Evolutionary conservation across 2,888 invertebrate species (phyloP), one percentile per base, ranked within the genome.

Genomic region (Platynereis dumerilii): DNA sequence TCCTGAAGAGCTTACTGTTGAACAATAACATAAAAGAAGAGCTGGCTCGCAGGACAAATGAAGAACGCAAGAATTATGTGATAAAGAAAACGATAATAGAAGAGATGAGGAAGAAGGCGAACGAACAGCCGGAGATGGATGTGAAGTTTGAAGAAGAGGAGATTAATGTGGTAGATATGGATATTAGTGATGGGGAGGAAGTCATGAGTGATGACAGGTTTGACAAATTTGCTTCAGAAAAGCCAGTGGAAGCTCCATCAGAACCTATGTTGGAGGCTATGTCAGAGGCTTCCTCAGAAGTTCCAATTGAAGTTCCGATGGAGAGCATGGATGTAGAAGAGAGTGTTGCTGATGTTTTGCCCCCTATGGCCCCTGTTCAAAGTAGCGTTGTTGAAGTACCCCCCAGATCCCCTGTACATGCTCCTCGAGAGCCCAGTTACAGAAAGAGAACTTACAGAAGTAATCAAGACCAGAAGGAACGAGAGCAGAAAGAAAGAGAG

Each of bases 1-100:
- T 65, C 24, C 58, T 68, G 20, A 68, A 68, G 34, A 52, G 56
- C 29, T 34, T 68, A 52, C 28, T 68, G 24, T 53, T 65, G n/a
- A 61, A 61, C n/a, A 55, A 61, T 20, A 61, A 62, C 44, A 28
- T 59, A 27, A 34, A 24, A 17, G 60, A 60, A 7, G 62, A 65
- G 52, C 17, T 52, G 2, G 58, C 44, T 27, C 12, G 15, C 2
- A 54, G 64, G 39, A 45, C 58, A 2, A 39, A 28, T 2, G 58
- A 45, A 3, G 58, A 67, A 26, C 27, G 60, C 1, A 52, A 34
- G 34, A 34, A 34, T 34, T 34, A 34, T 12, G 34, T 34, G 34
- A 34, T 24, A 5, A 22, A n/a, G n/a, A 29, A 28, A 17, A 22
- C 28, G 22, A 45, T 26, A 34, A 28, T n/a, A 28, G 44, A 39